Evolutionary conservation across 2,888 invertebrate species (phyloP).

Genomic region (Dusona sp.): DNA sequence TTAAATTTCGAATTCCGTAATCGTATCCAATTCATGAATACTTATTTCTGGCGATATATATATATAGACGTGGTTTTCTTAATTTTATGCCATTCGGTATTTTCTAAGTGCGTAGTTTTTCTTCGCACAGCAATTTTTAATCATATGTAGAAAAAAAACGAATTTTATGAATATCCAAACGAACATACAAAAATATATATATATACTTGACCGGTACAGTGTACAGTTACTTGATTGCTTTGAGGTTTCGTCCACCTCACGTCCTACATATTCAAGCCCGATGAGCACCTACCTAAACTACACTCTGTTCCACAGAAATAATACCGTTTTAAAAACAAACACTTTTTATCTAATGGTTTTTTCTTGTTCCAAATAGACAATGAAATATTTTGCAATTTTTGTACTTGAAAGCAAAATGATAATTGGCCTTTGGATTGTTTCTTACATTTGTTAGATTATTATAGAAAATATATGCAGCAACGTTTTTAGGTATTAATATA

Average conservation of each 20-base stretch:
- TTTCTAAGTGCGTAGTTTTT: neutral
- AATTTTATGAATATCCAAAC: neutral
- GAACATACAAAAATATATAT: neutral
- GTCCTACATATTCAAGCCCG: conserved; percentile 73
- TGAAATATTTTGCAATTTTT: neutral
- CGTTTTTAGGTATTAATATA: neutral
- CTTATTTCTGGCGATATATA: too few relatives aligned
- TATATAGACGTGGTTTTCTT: too few relatives aligned
- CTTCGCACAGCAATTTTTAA: neutral
- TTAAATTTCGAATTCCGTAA: neutral
- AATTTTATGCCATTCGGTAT: neutral
- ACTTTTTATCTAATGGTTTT: conserved; percentile 26
- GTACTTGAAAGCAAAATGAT: neutral
- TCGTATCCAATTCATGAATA: too few relatives aligned
- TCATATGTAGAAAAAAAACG: neutral
- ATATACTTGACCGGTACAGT: conserved; percentile 41
- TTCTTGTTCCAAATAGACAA: neutral
- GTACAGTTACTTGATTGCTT: conserved; percentile 80
- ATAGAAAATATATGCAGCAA: neutral
- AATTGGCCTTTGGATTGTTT: neutral
- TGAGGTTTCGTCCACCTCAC: conserved; percentile 73
- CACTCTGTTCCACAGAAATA: conserved; percentile 29
- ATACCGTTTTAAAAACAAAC: conserved; percentile 52
- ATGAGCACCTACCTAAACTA: conserved; percentile 49
- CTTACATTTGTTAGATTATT: neutral